A percentile compares a stretch with the other conserved stretches of the same genome.
phyloP scores from a whole-genome alignment of 2,888 invertebrate genomes.

The Poecilobothrus nobilitatus region DNA sequence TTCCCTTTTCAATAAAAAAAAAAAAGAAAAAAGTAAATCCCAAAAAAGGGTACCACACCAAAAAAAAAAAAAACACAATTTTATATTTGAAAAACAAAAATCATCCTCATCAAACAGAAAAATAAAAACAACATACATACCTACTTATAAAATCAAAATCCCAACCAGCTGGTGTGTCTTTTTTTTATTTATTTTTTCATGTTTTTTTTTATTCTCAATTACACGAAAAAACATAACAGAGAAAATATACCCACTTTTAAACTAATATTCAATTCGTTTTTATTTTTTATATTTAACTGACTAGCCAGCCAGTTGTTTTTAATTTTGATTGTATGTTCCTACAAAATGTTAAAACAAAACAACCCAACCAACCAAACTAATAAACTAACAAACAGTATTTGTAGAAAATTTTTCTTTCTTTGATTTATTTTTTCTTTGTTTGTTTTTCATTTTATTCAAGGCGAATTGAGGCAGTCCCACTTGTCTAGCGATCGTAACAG shows the following conservation, averaged over 20 bases:
- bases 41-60: too few relatives aligned
- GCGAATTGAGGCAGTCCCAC: slow-evolving; percentile 32
- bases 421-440: slow-evolving; percentile 13
- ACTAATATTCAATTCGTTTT: too few relatives aligned
- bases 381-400: slow-evolving; percentile 19
- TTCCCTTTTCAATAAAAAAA: too few relatives aligned
- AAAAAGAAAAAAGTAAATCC: too few relatives aligned
- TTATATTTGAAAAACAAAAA: too few relatives aligned
- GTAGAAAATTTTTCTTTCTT: slow-evolving; percentile 16
- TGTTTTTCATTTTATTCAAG: slow-evolving; percentile 22
- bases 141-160: too few relatives aligned
- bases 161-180: too few relatives aligned
- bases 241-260: slow-evolving; percentile 15
- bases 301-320: slow-evolving; percentile 20
- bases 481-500: slow-evolving; percentile 29
- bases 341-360: slow-evolving; percentile 23
- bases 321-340: slow-evolving; percentile 21
- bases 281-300: slow-evolving; percentile 14
- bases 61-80: too few relatives aligned
- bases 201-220: too few relatives aligned
- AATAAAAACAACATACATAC: too few relatives aligned
- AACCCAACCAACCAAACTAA: slow-evolving; percentile 23
- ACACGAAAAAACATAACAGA: slow-evolving; percentile 4
- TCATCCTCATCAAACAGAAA: too few relatives aligned
- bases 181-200: too few relatives aligned